phyloP scores from a whole-genome alignment of 2,797 vertebrate genomes.

The Onychomys torridus region DNA sequence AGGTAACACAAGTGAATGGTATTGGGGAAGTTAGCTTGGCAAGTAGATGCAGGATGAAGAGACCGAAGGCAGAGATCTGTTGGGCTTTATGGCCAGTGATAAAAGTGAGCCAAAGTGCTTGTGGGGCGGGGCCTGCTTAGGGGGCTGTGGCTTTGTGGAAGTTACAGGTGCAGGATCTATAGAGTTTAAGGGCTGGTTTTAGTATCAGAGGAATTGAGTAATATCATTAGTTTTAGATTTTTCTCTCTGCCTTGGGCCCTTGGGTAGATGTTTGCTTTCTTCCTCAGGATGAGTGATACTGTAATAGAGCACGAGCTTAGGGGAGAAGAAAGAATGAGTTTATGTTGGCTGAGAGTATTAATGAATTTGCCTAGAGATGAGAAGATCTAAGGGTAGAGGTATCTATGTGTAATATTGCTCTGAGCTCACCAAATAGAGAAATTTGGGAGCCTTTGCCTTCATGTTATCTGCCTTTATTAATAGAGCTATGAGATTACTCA shows the following conservation, averaged over 20 bases:
- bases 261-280: slow-evolving; percentile 8
- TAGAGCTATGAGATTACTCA: background rate
- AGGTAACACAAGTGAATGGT: background rate
- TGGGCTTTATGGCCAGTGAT: background rate
- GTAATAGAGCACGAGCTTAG: background rate
- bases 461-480: background rate
- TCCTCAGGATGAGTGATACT: background rate
- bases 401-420: background rate
- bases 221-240: background rate
- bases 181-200: background rate
- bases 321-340: slow-evolving; percentile 18
- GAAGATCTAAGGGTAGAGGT: background rate
- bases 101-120: background rate
- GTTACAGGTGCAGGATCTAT: background rate
- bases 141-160: background rate
- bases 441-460: background rate
- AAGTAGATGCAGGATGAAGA: background rate
- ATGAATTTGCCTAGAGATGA: background rate
- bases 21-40: slow-evolving; percentile 46
- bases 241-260: background rate
- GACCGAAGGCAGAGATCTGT: background rate
- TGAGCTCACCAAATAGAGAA: background rate
- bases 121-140: too few relatives aligned
- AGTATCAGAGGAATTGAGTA: background rate
- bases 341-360: background rate